Evolutionary conservation across 2,888 invertebrate genomes (phyloP).

Genomic region (Leptopterna dolabrata): DNA sequence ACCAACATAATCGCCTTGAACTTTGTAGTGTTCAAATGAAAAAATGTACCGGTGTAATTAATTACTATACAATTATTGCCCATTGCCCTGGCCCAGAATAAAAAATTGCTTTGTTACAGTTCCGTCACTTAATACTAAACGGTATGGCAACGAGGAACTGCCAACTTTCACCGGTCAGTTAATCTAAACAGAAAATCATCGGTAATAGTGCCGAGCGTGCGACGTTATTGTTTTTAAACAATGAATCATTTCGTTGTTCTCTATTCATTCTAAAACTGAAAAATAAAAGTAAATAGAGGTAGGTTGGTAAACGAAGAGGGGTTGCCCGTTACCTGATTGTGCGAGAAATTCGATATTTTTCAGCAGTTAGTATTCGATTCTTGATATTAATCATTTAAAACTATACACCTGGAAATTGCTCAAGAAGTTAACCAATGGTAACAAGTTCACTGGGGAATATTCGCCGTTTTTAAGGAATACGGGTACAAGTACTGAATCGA

Average conservation of each 20-base stretch:
- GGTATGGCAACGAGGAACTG: conserved; percentile 42
- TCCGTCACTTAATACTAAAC: conserved; percentile 29
- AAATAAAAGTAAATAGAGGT: neutral
- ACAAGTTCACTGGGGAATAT: neutral
- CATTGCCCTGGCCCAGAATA: neutral
- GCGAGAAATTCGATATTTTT: neutral
- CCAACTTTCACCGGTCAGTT: conserved; percentile 12
- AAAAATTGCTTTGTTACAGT: neutral
- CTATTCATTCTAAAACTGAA: neutral
- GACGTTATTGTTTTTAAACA: neutral
- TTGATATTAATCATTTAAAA: no score
- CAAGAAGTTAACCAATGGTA: neutral
- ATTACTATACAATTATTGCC: neutral
- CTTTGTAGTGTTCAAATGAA: no score
- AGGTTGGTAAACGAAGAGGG: conserved; percentile 4
- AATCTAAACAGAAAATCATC: conserved; percentile 1
- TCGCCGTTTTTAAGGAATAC: neutral
- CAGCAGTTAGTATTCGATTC: no score
- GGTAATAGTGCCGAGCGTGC: neutral
- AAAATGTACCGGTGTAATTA: no score
- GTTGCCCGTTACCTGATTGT: neutral
- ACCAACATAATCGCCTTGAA: no score
- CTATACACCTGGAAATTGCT: neutral
- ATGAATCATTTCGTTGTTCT: neutral
- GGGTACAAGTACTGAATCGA: neutral